Evolutionary conservation across 2,113 vertebrate genomes (phyloP).

Genomic region (Eonycteris spelaea): DNA sequence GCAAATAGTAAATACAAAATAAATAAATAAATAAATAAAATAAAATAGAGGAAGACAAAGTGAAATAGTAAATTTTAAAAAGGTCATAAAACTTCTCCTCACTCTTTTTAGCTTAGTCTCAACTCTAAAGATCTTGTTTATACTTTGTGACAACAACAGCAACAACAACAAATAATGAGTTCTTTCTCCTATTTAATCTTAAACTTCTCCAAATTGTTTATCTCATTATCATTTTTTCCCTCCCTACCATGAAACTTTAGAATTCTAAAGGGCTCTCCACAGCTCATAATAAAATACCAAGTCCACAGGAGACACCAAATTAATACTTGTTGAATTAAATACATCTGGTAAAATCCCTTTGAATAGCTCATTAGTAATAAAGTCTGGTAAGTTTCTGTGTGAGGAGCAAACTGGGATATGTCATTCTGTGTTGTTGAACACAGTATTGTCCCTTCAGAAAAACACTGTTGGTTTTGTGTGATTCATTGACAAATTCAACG

Average conservation of each 20-base stretch:
- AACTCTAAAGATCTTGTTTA: neutral
- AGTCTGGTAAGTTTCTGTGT: neutral
- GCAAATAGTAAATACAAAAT: neutral
- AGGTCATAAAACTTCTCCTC: neutral
- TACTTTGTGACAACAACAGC: neutral
- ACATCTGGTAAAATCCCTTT: slow-evolving; percentile 18
- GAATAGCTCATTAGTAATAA: slow-evolving; percentile 16
- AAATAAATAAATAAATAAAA: too few relatives aligned
- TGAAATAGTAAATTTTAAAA: neutral
- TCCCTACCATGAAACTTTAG: neutral
- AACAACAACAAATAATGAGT: neutral
- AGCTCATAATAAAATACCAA: neutral
- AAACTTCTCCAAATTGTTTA: neutral
- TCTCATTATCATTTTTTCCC: neutral
- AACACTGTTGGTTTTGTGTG: slow-evolving; percentile 13
- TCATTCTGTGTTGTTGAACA: neutral
- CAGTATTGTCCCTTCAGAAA: slow-evolving; percentile 22
- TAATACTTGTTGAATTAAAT: slow-evolving; percentile 28
- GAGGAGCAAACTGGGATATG: neutral
- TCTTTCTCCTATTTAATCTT: neutral
- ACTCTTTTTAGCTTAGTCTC: neutral
- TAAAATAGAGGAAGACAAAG: neutral
- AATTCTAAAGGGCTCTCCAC: neutral
- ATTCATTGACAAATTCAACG: slow-evolving; percentile 42
- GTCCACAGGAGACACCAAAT: neutral